Evolutionary conservation across 2,113 vertebrate species (phyloP).

Genomic region (Caranx melampygus): DNA sequence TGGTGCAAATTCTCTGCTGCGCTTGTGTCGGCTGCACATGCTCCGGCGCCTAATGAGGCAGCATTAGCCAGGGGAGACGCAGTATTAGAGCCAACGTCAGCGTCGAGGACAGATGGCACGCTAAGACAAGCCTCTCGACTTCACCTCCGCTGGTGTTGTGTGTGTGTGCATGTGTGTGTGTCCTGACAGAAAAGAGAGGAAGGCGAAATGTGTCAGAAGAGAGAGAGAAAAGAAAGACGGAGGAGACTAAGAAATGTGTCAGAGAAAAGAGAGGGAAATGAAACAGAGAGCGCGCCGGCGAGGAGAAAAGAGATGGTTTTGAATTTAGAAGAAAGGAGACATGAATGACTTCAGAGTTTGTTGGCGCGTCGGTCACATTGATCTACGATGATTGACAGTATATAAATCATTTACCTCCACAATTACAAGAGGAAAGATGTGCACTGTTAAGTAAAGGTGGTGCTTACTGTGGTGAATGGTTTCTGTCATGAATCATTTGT

Average conservation of each 20-base stretch:
- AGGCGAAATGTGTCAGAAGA: conserved; percentile 64
- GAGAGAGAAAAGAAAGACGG: conserved; percentile 43
- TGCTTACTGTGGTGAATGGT: no score
- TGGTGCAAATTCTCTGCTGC: conserved; percentile 84
- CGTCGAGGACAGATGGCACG: conserved; percentile 87
- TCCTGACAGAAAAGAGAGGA: conserved; percentile 67
- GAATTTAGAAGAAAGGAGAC: conserved; percentile 1
- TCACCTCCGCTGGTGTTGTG: conserved; percentile 69
- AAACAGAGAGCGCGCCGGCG: background rate
- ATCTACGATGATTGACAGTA: no score
- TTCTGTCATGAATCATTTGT: no score
- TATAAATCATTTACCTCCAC: background rate
- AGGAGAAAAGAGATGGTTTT: background rate
- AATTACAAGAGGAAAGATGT: no score
- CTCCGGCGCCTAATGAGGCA: conserved; percentile 87
- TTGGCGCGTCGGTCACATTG: background rate
- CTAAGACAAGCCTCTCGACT: conserved; percentile 84
- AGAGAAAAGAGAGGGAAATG: conserved; percentile 27
- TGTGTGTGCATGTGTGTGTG: conserved; percentile 66
- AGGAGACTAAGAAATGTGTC: conserved; percentile 53
- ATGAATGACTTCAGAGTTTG: background rate
- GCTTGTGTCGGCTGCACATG: conserved; percentile 88
- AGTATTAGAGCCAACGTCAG: conserved; percentile 87
- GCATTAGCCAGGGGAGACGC: conserved; percentile 87
- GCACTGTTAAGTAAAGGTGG: no score